Conservation (phyloP, 2,113 vertebrate species). For the Chionomys nivalis region DNA sequence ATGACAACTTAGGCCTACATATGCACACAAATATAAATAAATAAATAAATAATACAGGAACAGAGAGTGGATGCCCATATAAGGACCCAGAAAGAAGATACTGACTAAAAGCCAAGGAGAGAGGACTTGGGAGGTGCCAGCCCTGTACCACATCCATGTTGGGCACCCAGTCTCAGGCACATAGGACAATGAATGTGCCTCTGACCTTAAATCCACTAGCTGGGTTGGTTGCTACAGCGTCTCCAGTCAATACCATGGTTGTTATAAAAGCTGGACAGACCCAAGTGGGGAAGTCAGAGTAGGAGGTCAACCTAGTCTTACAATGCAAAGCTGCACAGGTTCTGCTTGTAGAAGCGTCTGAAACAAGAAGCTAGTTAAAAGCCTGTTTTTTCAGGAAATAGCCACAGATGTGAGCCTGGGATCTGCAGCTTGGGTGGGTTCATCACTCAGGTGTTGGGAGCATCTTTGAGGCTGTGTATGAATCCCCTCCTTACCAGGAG, state of each 20-base stretch:
- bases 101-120: not conserved
- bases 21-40: not conserved
- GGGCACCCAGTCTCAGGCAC: not conserved
- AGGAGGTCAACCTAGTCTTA: not conserved
- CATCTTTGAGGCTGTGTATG: not conserved
- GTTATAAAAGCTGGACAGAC: not conserved
- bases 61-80: not conserved
- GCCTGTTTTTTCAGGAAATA: too few relatives aligned
- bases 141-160: not conserved
- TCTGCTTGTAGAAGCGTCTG: not conserved
- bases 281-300: not conserved
- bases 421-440: too few relatives aligned
- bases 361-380: not conserved
- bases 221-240: too few relatives aligned
- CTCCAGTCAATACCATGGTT: not conserved
- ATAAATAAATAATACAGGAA: not conserved
- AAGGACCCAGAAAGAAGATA: not conserved
- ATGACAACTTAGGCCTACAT: too few relatives aligned
- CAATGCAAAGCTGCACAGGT: not conserved
- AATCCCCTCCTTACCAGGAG: not conserved
- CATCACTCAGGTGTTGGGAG: not conserved
- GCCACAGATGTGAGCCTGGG: not conserved
- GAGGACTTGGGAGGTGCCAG: not conserved
- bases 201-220: not conserved
- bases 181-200: not conserved